A percentile compares a stretch with the other conserved stretches of the same genome.
These are phyloP conservation scores for Ochotona princeps DNA, from an alignment of 2,113 vertebrate species.

Conservation along the genomic window DNA sequence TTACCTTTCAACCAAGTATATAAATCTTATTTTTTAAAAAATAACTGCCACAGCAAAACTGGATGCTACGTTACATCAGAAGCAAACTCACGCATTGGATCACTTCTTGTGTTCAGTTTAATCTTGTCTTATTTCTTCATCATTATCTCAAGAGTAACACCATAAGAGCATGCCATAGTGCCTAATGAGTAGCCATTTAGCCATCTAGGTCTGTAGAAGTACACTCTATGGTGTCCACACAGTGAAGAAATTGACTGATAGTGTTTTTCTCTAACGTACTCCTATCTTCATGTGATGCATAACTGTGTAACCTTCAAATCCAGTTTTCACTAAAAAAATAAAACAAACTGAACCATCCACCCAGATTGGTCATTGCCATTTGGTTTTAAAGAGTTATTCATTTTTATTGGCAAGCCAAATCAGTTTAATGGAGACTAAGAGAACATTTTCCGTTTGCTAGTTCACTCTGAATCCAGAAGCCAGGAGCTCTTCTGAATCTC, in stretches of 20 bases:
- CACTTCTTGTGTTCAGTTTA: neutral
- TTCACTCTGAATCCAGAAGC: too few relatives aligned
- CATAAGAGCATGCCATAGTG: neutral
- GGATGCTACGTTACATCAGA: too few relatives aligned
- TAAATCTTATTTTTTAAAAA: too few relatives aligned
- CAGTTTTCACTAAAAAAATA: neutral
- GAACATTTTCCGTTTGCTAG: too few relatives aligned
- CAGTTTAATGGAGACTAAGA: too few relatives aligned
- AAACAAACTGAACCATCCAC: neutral
- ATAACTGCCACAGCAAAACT: neutral
- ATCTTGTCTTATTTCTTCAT: neutral
- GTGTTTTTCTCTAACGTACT: neutral
- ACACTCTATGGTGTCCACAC: neutral
- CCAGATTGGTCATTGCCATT: neutral
- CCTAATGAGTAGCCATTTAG: neutral
- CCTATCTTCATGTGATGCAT: neutral
- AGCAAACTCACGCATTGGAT: neutral
- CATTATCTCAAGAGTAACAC: neutral
- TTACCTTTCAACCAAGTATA: too few relatives aligned
- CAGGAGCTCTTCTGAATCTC: too few relatives aligned
- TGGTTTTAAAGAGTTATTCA: neutral
- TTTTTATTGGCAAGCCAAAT: too few relatives aligned
- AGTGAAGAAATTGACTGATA: neutral
- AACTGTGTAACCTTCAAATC: conserved; percentile 18
- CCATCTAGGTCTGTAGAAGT: neutral